Conservation (phyloP, 2,888 invertebrate species). For the Amiota mariae region DNA sequence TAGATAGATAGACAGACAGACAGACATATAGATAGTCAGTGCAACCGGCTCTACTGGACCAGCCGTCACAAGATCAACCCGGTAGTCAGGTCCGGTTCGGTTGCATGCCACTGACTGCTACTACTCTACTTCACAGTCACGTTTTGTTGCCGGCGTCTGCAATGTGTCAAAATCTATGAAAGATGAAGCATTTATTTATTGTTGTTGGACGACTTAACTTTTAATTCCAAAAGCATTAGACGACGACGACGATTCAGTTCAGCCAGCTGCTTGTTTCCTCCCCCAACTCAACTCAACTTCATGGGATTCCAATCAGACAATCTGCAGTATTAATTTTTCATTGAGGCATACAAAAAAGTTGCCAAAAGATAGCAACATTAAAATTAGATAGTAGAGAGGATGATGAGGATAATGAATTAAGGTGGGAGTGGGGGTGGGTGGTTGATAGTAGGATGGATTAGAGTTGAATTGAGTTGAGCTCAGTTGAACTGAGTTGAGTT, state of each 20-base stretch:
- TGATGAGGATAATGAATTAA: background rate
- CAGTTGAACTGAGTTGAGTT: constrained; percentile 1
- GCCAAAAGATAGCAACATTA: background rate
- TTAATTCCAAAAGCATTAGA: constrained; percentile 43
- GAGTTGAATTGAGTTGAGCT: constrained; percentile 6
- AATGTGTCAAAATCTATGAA: constrained; percentile 66
- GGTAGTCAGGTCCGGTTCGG: no score
- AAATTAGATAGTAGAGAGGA: background rate
- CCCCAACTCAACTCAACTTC: background rate
- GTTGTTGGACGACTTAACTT: background rate
- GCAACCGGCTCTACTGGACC: background rate
- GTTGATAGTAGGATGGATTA: constrained; percentile 27
- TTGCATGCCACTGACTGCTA: no score
- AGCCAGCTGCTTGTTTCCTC: constrained; percentile 21
- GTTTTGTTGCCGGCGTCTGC: constrained; percentile 41
- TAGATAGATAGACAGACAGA: constrained; percentile 13
- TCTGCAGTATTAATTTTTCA: constrained; percentile 59
- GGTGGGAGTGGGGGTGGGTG: constrained; percentile 20
- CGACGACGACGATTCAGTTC: background rate
- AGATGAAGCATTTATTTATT: constrained; percentile 61
- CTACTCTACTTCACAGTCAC: no score
- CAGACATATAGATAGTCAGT: no score
- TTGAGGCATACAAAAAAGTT: constrained; percentile 52
- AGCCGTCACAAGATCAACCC: no score
- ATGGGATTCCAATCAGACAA: constrained; percentile 24